Evolutionary conservation across 2,888 invertebrate species (phyloP).

Genomic region (Seira musarum): DNA sequence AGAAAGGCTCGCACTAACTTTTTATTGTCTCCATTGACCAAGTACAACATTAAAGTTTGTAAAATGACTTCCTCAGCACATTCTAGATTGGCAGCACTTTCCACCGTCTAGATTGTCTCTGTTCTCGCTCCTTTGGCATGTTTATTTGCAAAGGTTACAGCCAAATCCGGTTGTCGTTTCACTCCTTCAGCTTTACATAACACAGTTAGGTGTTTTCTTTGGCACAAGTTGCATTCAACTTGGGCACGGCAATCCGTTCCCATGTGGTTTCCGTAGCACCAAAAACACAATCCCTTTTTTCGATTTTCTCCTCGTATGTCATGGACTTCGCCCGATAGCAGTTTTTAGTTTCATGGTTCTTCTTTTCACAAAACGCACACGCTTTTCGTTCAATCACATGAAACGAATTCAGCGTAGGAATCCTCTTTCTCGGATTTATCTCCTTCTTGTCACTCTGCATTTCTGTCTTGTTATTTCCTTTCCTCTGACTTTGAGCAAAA

Average conservation of each 20-base stretch:
- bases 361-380: constrained; percentile 14
- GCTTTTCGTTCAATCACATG: too few species aligned
- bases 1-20: constrained; percentile 62
- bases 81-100: too few species aligned
- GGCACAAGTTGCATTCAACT: background rate
- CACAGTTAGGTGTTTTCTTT: background rate
- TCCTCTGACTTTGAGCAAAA: too few species aligned
- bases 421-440: too few species aligned
- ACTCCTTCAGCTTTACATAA: too few species aligned
- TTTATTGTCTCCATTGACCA: constrained; percentile 43
- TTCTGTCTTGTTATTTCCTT: too few species aligned
- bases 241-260: background rate
- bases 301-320: constrained; percentile 10
- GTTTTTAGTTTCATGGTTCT: background rate
- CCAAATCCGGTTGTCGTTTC: too few species aligned
- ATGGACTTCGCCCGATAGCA: constrained; percentile 15
- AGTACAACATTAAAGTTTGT: constrained; percentile 65
- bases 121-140: too few species aligned
- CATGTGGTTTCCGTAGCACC: constrained; percentile 1
- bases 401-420: too few species aligned
- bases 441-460: too few species aligned
- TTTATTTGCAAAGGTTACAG: too few species aligned
- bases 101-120: too few species aligned
- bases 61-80: constrained; percentile 50
- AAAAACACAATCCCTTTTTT: constrained; percentile 1